Conservation (phyloP, 1,140 invertebrate species). For the Archegozetes longisetosus region DNA sequence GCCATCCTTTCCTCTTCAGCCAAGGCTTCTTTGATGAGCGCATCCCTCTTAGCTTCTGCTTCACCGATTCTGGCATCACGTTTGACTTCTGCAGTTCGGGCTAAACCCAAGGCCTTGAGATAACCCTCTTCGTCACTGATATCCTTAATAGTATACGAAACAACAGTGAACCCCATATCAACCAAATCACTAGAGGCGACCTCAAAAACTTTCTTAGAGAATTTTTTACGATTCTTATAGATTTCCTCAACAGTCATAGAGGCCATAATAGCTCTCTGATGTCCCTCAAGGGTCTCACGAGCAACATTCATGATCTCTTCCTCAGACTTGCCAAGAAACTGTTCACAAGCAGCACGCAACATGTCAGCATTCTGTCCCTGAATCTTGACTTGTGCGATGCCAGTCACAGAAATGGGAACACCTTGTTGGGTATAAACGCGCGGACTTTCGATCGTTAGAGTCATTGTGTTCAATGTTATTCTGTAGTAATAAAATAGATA, state of each 20-base stretch:
- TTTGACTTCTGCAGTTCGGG: conserved; percentile 89
- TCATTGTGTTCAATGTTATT: conserved; percentile 92
- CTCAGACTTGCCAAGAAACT: conserved; percentile 84
- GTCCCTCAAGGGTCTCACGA: conserved; percentile 86
- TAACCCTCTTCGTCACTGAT: conserved; percentile 96
- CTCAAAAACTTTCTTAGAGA: conserved; percentile 91
- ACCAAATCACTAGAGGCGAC: conserved; percentile 81
- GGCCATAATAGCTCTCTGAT: conserved; percentile 95
- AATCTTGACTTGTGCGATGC: conserved; percentile 94
- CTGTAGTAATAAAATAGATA: conserved; percentile 29
- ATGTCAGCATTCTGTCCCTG: conserved; percentile 95
- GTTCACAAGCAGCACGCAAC: conserved; percentile 86
- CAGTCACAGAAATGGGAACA: conserved; percentile 90
- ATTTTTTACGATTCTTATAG: conserved; percentile 96
- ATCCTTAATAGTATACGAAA: conserved; percentile 94
- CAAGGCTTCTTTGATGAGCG: conserved; percentile 74
- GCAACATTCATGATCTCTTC: conserved; percentile 81
- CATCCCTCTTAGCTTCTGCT: conserved; percentile 67
- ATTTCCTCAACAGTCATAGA: conserved; percentile 99
- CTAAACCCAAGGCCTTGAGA: conserved; percentile 83
- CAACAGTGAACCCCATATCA: conserved; percentile 95
- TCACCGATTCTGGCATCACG: conserved; percentile 89
- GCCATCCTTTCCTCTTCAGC: conserved; percentile 93
- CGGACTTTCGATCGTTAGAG: conserved; percentile 41
- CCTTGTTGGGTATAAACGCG: conserved; percentile 88